phyloP scores from a whole-genome alignment of 2,113 vertebrate genomes.

The Passerina amoena region DNA sequence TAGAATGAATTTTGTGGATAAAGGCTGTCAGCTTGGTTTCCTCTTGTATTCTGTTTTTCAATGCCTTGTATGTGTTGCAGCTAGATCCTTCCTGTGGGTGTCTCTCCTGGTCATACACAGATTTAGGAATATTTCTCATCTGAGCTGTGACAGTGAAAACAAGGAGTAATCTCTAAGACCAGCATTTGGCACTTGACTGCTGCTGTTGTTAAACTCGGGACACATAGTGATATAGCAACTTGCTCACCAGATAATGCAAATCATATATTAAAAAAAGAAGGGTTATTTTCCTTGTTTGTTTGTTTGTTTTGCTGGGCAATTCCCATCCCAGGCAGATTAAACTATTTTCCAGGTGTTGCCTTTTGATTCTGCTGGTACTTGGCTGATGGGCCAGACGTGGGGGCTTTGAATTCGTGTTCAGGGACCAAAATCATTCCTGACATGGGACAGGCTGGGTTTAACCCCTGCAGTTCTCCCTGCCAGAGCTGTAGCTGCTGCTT shows the following conservation, averaged over 20 bases:
- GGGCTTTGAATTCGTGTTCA: neutral
- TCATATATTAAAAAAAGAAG: neutral
- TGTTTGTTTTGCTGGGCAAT: neutral
- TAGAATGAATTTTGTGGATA: neutral
- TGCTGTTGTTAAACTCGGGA: neutral
- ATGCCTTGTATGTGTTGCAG: neutral
- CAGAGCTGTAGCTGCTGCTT: slow-evolving; percentile 33
- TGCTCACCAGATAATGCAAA: neutral
- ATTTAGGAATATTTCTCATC: neutral
- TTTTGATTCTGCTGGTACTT: neutral
- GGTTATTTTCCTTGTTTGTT: neutral
- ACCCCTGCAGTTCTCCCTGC: slow-evolving; percentile 9
- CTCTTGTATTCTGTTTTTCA: neutral
- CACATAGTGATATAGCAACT: neutral
- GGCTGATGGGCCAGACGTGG: neutral
- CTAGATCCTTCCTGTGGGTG: neutral
- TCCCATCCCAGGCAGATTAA: neutral
- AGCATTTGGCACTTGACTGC: neutral
- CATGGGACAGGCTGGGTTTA: neutral
- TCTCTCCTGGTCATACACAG: neutral
- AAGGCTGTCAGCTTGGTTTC: neutral
- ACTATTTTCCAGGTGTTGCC: neutral
- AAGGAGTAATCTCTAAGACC: neutral
- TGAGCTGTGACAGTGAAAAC: neutral
- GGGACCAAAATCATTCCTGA: neutral